Evolutionary conservation across 2,113 vertebrate species (phyloP), one percentile per base, ranked within the genome.

Genomic region (Pseudopipra pipra): DNA sequence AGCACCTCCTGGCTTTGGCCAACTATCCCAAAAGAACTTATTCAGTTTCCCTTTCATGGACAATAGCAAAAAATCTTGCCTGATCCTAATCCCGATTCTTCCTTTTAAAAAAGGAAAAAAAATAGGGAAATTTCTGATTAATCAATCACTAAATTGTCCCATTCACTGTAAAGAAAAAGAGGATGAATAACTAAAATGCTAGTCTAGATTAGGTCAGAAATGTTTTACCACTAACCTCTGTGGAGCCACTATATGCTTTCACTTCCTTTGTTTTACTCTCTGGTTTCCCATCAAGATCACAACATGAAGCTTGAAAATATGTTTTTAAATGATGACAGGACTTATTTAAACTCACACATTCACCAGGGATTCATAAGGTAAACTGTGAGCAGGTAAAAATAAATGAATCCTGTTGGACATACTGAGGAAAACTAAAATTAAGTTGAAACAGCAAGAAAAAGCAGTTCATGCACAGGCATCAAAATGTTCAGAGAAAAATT

Each of bases 1-100:
- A 43, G 14, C 39, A 62, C 2, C 1, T 23, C n/a, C 37, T 65
- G 41, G 33, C 46, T 80, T 65, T 31, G 21, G 16, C 24, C 37
- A 80, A 5, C 30, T 30, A 8, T 51, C 49, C 41, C 61, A 25
- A 80, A 87, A 76, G 47, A 56, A 89, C 21, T 18, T 75, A 9
- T 37, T 65, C 2, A 47, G 43, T 56, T 43, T 62, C 16, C 30
- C 11, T 9, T 52, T 83, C 44, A 46, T 3, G 13, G 7, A 44
- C 17, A n/a, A 5, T 0, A 10, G 11, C 0, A 1, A 52, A 75
- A 83, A 72, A 35, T 12, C 23, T 56, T 49, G 7, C 19, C n/a
- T 47, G 12, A 76, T 43, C 35, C 20, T 47, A 83, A 62, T 30
- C 3, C 10, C 1, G 58, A 14, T 55, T 35, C 10, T 72, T 59